These are phyloP conservation scores for Sarcophilus harrisii DNA, from an alignment of 2,797 vertebrate genomes.

Conservation along the genomic window DNA sequence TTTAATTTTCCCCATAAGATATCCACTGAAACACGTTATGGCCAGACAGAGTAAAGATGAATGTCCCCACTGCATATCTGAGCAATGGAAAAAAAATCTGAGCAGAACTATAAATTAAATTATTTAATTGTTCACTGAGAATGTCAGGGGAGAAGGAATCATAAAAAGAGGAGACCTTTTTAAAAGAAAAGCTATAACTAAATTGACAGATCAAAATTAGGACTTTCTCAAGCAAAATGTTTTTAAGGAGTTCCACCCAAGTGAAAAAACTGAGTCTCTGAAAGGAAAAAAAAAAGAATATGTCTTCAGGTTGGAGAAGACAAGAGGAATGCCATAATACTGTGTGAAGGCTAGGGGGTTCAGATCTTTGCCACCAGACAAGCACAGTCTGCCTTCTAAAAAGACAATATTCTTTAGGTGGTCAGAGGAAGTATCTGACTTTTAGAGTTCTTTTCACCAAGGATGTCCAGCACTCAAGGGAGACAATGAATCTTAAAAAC, in stretches of 20 bases:
- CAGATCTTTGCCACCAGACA: background rate
- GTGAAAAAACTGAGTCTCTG: background rate
- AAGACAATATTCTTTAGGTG: background rate
- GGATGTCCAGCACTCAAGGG: background rate
- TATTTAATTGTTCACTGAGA: constrained; percentile 16
- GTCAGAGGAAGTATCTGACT: background rate
- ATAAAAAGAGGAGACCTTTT: background rate
- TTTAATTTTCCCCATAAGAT: background rate
- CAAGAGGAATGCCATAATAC: background rate
- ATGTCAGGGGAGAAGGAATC: background rate
- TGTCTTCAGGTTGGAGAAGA: background rate
- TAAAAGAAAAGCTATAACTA: background rate
- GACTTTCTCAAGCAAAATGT: background rate
- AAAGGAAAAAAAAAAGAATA: background rate
- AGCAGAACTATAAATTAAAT: background rate
- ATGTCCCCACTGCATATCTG: background rate
- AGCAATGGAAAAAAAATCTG: background rate
- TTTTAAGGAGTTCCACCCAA: background rate
- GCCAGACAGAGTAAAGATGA: background rate
- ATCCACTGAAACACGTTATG: background rate
- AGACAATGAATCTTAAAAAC: background rate
- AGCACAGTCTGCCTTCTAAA: background rate
- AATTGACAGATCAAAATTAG: background rate
- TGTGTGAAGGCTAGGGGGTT: background rate
- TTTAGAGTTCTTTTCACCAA: background rate